A percentile compares a stretch with the other conserved stretches of the same genome.
These are phyloP conservation scores for Xiphophorus birchmanni DNA, from an alignment of 2,797 vertebrate species.

Conservation along the genomic window DNA sequence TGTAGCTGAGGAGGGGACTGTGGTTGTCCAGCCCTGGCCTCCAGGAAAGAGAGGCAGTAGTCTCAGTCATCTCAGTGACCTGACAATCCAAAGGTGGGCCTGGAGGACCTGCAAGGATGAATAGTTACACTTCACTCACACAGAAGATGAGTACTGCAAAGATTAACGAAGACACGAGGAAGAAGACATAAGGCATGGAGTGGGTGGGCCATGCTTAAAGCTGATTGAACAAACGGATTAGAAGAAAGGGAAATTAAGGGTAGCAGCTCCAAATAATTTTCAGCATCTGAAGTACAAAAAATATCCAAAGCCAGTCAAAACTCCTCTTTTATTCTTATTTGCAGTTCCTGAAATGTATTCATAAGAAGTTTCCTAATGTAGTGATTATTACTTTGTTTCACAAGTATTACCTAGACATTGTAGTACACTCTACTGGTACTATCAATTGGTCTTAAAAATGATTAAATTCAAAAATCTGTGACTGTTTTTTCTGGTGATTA, in stretches of 20 bases:
- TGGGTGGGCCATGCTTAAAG: slow-evolving; percentile 3
- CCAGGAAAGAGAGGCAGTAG: slow-evolving; percentile 90
- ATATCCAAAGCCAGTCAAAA: not conserved
- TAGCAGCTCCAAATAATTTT: slow-evolving; percentile 1
- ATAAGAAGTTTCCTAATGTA: not conserved
- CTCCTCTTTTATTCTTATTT: not conserved
- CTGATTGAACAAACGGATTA: slow-evolving; percentile 11
- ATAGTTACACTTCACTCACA: slow-evolving; percentile 23
- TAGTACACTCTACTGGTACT: not conserved
- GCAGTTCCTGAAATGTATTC: not conserved
- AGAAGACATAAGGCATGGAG: not conserved
- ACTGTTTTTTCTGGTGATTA: not conserved
- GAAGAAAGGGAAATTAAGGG: not conserved
- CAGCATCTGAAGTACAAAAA: not conserved
- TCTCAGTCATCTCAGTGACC: slow-evolving; percentile 90
- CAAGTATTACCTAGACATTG: not conserved
- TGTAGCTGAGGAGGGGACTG: slow-evolving; percentile 89
- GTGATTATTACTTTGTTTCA: not conserved
- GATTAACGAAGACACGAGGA: slow-evolving; percentile 30
- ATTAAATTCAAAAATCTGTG: not conserved
- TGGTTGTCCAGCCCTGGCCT: slow-evolving; percentile 89
- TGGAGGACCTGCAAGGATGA: slow-evolving; percentile 84
- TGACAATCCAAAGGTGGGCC: slow-evolving; percentile 88
- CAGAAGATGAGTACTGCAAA: not conserved
- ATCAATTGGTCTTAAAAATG: not conserved